Evolutionary conservation across 1,140 invertebrate genomes (phyloP).

Genomic region (Brachionus rotundiformis): DNA sequence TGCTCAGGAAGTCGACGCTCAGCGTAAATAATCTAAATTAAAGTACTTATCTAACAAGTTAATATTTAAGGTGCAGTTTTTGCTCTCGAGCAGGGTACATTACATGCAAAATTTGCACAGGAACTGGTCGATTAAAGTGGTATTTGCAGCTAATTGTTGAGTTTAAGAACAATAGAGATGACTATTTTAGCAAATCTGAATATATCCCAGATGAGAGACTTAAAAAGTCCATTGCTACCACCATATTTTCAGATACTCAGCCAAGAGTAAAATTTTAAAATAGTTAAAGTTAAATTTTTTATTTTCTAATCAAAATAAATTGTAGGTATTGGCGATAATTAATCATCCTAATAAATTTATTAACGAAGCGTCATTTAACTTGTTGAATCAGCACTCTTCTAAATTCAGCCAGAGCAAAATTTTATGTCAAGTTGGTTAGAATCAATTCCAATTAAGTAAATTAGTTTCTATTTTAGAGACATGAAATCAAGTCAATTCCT

Average conservation of each 20-base stretch:
- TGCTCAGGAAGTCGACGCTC: neutral
- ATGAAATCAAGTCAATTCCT: conserved; percentile 23
- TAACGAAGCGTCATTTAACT: conserved; percentile 4
- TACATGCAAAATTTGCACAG: neutral
- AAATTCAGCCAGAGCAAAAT: conserved; percentile 10
- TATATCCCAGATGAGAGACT: conserved; percentile 6
- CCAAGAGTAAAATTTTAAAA: neutral
- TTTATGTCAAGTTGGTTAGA: conserved; percentile 41
- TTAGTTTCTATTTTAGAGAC: conserved; percentile 20
- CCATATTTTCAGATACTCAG: neutral
- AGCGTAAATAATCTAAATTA: neutral
- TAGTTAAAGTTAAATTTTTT: neutral
- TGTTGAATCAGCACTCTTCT: conserved; percentile 6
- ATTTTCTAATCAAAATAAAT: neutral
- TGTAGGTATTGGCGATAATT: neutral
- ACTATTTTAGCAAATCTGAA: conserved; percentile 40
- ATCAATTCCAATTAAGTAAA: too few relatives aligned
- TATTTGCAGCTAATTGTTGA: conserved; percentile 26
- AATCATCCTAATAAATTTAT: conserved; percentile 29
- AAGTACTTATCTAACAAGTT: neutral
- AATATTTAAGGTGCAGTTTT: neutral
- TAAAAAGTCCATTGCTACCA: neutral
- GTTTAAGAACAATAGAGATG: conserved; percentile 39
- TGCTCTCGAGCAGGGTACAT: neutral
- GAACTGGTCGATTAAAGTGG: conserved; percentile 29